These are phyloP conservation scores for Gouania willdenowi DNA, from an alignment of 2,797 vertebrate species.

Conservation along the genomic window DNA sequence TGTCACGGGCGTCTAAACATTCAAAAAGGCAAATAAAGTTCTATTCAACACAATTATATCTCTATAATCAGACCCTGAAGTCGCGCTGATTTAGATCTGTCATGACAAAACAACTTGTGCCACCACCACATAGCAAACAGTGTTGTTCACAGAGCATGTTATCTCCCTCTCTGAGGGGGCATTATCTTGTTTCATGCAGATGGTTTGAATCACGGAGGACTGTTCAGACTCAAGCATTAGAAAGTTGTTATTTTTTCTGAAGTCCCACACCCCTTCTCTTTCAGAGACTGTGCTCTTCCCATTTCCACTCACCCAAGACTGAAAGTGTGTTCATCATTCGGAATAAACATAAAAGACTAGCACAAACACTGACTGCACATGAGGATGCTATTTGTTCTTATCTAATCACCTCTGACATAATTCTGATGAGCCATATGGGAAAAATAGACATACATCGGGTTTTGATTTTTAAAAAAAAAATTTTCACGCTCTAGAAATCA, in stretches of 20 bases:
- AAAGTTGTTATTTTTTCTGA: slow-evolving; percentile 37
- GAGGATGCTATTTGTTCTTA: slow-evolving; percentile 29
- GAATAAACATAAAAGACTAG: slow-evolving; percentile 15
- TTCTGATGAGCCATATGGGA: slow-evolving; percentile 9
- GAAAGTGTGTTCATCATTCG: slow-evolving; percentile 11
- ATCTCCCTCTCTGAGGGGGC: slow-evolving; percentile 14
- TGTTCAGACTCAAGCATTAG: slow-evolving; percentile 22
- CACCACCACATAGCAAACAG: slow-evolving; percentile 21
- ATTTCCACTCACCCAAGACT: slow-evolving; percentile 18
- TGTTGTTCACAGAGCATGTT: slow-evolving; percentile 18
- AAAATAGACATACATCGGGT: neutral
- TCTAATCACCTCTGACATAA: slow-evolving; percentile 18
- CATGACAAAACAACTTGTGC: slow-evolving; percentile 33
- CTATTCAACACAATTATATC: slow-evolving; percentile 12
- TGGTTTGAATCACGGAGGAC: slow-evolving; percentile 42
- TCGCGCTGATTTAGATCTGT: slow-evolving; percentile 24
- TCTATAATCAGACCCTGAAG: slow-evolving; percentile 16
- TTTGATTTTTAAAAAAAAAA: no score
- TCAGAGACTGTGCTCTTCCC: slow-evolving; percentile 13
- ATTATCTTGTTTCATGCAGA: slow-evolving; percentile 43
- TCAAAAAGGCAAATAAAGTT: slow-evolving; percentile 15
- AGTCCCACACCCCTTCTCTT: slow-evolving; percentile 5
- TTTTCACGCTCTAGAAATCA: slow-evolving; percentile 19
- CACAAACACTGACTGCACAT: slow-evolving; percentile 8
- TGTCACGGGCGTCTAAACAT: slow-evolving; percentile 22